Base-by-base conservation (phyloP, 2,797 vertebrate species). In the Poeciliopsis paucimaculata region DNA sequence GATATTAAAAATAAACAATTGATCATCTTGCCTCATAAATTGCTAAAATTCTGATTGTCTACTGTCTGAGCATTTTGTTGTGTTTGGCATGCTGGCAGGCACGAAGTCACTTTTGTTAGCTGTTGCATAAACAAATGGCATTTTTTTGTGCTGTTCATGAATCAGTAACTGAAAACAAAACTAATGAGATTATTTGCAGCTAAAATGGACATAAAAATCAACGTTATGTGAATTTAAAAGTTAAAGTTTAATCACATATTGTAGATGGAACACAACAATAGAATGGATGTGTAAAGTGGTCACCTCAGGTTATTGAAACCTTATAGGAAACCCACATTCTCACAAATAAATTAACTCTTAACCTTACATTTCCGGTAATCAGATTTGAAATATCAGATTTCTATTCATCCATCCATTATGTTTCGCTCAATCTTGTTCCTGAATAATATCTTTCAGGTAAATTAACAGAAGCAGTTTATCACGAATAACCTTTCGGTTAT, bases 1-100 rank as follows among this genome's bases (percentile, higher is more conserved):
- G 87, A 95, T 95, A 90, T 91, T 93, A 84, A 93, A 93, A 88
- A 94, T 95, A 94, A 95, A 95, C 93, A 94, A 94, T 94, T 94
- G 94, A 95, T 95, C 87, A 88, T 94, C 93, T 93, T 90, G 78
- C 76, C 87, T 90, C 93, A 94, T 95, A 86, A 94, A 95, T 92
- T 91, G 88, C 91, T 94, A 90, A 93, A 84, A 86, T 87, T 91
- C 83, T 87, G 82, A 91, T 91, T 85, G 84, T 91, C 87, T 88
- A 90, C 92, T 92, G 90, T 93, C 87, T 68, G 88, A 86, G 87
- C 91, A 77, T 82, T 91, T 92, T 93, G 88, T 91, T 92, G 86
- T 78, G 74, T 57, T 91, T 93, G 90, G 89, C 87, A 88, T 46
- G 73, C 78, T 91, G 92, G 91, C 92, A 91, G 82, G 81, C 80